Evolutionary conservation across 2,113 vertebrate genomes (phyloP), one percentile per base, ranked within the genome.

Genomic region (Mugil cephalus): DNA sequence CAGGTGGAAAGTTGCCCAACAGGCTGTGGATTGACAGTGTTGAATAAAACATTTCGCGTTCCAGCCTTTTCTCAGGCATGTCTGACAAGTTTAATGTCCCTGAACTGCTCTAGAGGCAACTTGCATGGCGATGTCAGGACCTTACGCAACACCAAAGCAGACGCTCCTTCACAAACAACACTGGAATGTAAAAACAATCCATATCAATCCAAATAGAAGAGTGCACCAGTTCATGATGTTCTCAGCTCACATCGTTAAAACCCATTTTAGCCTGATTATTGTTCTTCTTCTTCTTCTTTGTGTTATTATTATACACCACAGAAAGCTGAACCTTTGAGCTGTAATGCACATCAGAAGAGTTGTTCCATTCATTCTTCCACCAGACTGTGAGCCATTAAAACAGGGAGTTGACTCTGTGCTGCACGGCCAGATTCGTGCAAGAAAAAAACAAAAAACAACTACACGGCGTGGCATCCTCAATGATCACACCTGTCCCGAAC

Each of bases 401-500:
- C 24, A 30, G n/a, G n/a, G n/a, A n/a, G 24, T 30, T 30, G 24
- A 30, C 24, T 3, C 24, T 30, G 24, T 30, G 24, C 24, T 30
- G 5, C 24, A 30, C 24, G 3, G 24, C 2, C 24, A 30, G 24
- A 30, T 30, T 30, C 5, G 5, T 30, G 5, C 3, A 30, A 30
- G 24, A 30, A 30, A 30, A 30, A 30, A 30, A 30, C 2, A 30
- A 30, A 30, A 30, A 30, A 30, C 24, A 30, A 30, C 24, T 30
- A 30, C 24, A 30, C 24, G 24, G 24, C 5, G 24, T 3, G 30
- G 30, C 54, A n/a, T 81, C 48, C 39, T 73, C 38, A 40, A 12
- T 43, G 14, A 52, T 66, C 60, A 59, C 85, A 88, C 76, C 87
- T 87, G 83, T 74, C 59, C 61, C 1, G 48, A 52, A 34, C 36